Conservation (phyloP, 2,888 invertebrate species). For the Cancer borealis region DNA sequence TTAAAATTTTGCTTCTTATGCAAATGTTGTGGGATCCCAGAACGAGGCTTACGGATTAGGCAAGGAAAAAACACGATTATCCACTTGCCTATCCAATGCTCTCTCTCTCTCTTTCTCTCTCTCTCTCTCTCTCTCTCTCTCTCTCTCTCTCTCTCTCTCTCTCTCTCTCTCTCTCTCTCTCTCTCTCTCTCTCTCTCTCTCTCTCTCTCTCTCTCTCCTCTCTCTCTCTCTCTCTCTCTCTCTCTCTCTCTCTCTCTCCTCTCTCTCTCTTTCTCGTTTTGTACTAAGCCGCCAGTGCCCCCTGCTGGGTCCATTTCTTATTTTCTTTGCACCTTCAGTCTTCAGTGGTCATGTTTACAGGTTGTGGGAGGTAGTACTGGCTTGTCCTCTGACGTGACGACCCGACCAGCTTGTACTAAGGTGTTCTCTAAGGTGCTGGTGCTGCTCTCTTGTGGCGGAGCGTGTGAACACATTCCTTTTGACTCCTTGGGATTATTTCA, state of each 20-base stretch:
- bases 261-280: not conserved
- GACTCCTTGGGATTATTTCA: not conserved
- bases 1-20: not conserved
- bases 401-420: not conserved
- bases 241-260: slow-evolving; percentile 1
- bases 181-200: slow-evolving; percentile 4
- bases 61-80: slow-evolving; percentile 17
- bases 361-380: not conserved
- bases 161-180: slow-evolving; percentile 14
- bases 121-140: too few species aligned
- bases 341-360: not conserved
- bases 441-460: not conserved
- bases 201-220: slow-evolving; percentile 14
- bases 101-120: too few species aligned
- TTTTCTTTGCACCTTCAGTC: not conserved
- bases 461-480: not conserved
- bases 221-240: slow-evolving; percentile 1
- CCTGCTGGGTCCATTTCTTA: not conserved
- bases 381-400: not conserved
- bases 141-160: slow-evolving; percentile 14
- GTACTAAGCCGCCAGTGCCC: not conserved
- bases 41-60: not conserved
- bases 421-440: not conserved
- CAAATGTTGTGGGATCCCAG: not conserved
- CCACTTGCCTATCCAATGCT: not conserved